Percentiles rank a stretch among this genome's conserved stretches.
These are phyloP conservation scores for Mastomys coucha DNA, from an alignment of 2,113 vertebrate species.

Conservation along the genomic window DNA sequence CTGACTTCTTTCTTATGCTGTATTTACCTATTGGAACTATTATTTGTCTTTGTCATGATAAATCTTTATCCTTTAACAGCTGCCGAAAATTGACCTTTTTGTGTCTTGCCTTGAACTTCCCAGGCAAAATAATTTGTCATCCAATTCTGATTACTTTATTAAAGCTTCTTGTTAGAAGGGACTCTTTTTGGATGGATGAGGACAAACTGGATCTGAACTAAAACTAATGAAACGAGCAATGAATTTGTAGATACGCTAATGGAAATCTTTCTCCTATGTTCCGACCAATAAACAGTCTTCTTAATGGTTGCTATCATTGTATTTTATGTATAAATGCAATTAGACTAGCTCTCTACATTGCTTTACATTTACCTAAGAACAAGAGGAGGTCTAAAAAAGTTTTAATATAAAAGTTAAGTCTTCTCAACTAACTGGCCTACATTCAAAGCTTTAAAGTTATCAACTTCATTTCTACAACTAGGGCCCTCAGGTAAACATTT, in stretches of 20 bases:
- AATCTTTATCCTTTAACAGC: neutral
- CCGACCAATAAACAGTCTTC: neutral
- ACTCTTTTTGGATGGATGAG: neutral
- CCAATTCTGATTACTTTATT: constrained; percentile 43
- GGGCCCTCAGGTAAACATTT: constrained; percentile 10
- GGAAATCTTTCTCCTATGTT: neutral
- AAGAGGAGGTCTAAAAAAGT: neutral
- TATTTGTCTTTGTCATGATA: neutral
- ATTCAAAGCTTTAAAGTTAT: constrained; percentile 1
- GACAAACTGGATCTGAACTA: constrained; percentile 22
- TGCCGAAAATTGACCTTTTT: constrained; percentile 7
- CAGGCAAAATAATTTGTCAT: neutral
- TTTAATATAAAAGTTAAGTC: constrained; percentile 21
- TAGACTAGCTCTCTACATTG: neutral
- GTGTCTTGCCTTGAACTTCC: neutral
- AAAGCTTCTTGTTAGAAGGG: neutral
- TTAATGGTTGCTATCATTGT: constrained; percentile 1
- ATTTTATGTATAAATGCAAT: neutral
- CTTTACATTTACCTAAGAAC: constrained; percentile 1
- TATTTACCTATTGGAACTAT: neutral
- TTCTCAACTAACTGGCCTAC: constrained; percentile 18
- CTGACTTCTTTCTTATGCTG: neutral
- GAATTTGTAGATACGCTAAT: neutral
- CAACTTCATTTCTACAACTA: constrained; percentile 55
- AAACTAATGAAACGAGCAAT: neutral